These are phyloP conservation scores for Dorcus hopei DNA, from an alignment of 2,888 invertebrate genomes.

Conservation along the genomic window DNA sequence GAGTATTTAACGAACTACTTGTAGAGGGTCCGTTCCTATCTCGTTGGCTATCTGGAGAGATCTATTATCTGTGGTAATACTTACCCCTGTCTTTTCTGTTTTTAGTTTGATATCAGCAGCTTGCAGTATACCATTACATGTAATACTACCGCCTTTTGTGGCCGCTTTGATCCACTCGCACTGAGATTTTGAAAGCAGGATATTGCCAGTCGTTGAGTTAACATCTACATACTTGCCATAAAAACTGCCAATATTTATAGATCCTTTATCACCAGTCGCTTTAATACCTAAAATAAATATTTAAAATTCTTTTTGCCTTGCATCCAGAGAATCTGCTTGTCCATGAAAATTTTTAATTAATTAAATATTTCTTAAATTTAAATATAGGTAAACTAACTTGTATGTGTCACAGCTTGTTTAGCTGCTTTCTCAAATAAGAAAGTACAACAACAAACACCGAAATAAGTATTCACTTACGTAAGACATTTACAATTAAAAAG, in stretches of 20 bases:
- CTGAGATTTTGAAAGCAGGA: slow-evolving; percentile 21
- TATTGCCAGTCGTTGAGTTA: slow-evolving; percentile 29
- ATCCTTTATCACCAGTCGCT: slow-evolving; percentile 31
- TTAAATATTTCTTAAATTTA: too few relatives aligned
- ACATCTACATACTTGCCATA: slow-evolving; percentile 36
- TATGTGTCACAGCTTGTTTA: too few relatives aligned
- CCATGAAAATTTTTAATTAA: too few relatives aligned
- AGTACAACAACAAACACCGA: neutral
- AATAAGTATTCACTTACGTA: neutral
- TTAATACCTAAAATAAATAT: slow-evolving; percentile 32
- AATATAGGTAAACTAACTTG: too few relatives aligned
- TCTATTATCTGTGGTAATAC: neutral
- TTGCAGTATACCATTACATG: slow-evolving; percentile 35
- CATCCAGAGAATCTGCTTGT: too few relatives aligned
- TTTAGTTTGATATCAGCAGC: slow-evolving; percentile 33
- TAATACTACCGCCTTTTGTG: slow-evolving; percentile 32
- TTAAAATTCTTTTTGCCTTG: neutral
- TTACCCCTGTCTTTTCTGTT: slow-evolving; percentile 30
- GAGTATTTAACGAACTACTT: too few relatives aligned
- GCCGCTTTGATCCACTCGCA: slow-evolving; percentile 20
- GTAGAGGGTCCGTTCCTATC: too few relatives aligned
- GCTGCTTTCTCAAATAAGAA: too few relatives aligned
- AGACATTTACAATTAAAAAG: neutral
- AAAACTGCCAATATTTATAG: slow-evolving; percentile 36
- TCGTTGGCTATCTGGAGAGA: too few relatives aligned